Evolutionary conservation across 2,113 vertebrate species (phyloP).

Genomic region (Hippocampus comes): DNA sequence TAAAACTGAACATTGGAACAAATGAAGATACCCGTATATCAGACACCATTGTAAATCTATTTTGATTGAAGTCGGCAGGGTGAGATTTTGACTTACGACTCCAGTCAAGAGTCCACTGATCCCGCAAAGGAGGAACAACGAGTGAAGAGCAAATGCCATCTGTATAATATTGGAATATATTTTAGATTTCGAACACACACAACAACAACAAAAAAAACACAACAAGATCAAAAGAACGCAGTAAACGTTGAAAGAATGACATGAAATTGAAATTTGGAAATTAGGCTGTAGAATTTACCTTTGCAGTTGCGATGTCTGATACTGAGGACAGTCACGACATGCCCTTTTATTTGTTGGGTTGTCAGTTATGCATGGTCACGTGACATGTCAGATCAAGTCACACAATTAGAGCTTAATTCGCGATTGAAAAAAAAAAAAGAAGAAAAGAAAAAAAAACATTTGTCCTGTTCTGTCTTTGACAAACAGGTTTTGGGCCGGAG

Average conservation of each 20-base stretch:
- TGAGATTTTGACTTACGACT: not conserved
- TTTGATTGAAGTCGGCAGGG: not conserved
- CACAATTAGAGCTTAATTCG: not conserved
- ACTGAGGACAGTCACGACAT: not conserved
- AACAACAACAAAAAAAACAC: not conserved
- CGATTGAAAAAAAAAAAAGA: no score
- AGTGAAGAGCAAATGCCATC: not conserved
- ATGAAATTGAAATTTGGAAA: not conserved
- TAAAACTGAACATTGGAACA: not conserved
- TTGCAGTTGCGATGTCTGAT: not conserved
- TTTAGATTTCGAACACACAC: not conserved
- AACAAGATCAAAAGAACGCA: not conserved
- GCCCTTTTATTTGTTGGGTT: not conserved
- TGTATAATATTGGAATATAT: not conserved
- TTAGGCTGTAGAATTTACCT: not conserved
- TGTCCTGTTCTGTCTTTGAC: not conserved
- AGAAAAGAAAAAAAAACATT: not conserved
- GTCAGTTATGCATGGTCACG: not conserved
- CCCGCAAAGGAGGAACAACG: not conserved
- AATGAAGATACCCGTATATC: not conserved
- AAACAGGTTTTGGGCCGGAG: no score
- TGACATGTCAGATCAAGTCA: not conserved
- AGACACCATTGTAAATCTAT: not conserved
- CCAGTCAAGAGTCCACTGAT: not conserved
- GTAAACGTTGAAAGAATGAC: not conserved